Base-by-base conservation (phyloP, 2,113 vertebrate genomes). In the Scopus umbretta region DNA sequence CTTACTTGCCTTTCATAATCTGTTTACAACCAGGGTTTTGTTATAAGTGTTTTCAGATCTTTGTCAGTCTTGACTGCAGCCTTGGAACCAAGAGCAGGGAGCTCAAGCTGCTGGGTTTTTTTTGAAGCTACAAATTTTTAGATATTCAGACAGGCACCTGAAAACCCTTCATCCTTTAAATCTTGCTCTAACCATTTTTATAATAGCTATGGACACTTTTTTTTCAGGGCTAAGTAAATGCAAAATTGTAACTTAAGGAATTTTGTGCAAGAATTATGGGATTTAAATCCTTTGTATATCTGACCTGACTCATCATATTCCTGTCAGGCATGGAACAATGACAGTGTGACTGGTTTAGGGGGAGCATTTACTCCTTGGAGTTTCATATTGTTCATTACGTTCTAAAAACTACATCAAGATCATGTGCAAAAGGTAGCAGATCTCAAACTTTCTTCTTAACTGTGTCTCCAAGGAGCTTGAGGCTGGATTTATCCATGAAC, bases 121-220 rank as follows among this genome's bases (percentile, higher is more conserved):
- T 89, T 74, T 92, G 73, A 92, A 91, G 68, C 34, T 73, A 34
- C 65, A 66, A 8, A 76, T 78, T 62, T 78, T 89, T 50, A 82
- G 47, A 13, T 85, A 40, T 67, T 92, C 59, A 71, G 38, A 49
- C 14, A 80, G 38, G 29, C n/a, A 62, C 92, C 92, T 94, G 75
- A 91, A 89, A 88, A 89, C 63, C 23, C 53, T 90, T 93, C 65
- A 55, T 83, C 75, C 83, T 87, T 55, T 67, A 92, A 81, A 67
- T 78, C 65, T 74, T 86, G 55, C 75, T 94, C 16, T 84, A 32
- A 70, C n/a, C 26, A 43, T 62, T 91, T 94, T 58, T 71, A 4
- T 75, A 49, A 74, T 87, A 78, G 25, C 59, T 85, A 10, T 14
- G 42, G 56, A 19, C n/a, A 29, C 14, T 67, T 66, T 78, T 92